These are phyloP conservation scores for Trichogramma dendrolimi DNA, from an alignment of 2,888 invertebrate genomes.

Conservation along the genomic window DNA sequence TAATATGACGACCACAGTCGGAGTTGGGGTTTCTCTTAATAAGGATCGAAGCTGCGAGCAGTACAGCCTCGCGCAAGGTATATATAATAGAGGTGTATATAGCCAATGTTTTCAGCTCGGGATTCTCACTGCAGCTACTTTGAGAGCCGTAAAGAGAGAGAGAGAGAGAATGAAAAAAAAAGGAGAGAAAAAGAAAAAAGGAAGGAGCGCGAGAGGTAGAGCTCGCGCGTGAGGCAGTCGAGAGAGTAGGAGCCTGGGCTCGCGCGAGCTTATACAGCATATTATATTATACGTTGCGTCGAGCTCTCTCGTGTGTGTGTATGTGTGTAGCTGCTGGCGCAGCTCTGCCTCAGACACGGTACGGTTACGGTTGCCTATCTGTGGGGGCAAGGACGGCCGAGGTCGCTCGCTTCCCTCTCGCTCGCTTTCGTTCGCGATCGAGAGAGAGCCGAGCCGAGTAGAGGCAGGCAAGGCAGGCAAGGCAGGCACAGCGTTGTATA, in stretches of 20 bases:
- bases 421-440: constrained; percentile 9
- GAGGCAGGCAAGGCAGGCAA: background rate
- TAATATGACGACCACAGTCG: too few relatives aligned
- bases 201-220: constrained; percentile 14
- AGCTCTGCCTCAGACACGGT: constrained; percentile 4
- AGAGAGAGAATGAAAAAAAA: constrained; percentile 16
- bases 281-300: constrained; percentile 1
- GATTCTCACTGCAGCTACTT: too few relatives aligned
- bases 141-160: background rate
- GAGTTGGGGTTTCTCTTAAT: too few relatives aligned
- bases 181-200: constrained; percentile 27
- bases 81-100: too few relatives aligned
- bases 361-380: constrained; percentile 43
- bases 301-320: constrained; percentile 20
- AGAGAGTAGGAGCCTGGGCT: too few relatives aligned
- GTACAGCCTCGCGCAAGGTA: too few relatives aligned
- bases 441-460: constrained; percentile 1
- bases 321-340: too few relatives aligned
- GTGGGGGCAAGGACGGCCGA: constrained; percentile 52
- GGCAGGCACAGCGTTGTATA: too few relatives aligned
- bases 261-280: too few relatives aligned
- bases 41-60: too few relatives aligned
- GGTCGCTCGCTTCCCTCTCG: constrained; percentile 38
- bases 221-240: background rate
- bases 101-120: too few relatives aligned